Evolutionary conservation across 2,888 invertebrate genomes (phyloP), one percentile per base, ranked within the genome.

Genomic region (Epistrophe grossulariae): DNA sequence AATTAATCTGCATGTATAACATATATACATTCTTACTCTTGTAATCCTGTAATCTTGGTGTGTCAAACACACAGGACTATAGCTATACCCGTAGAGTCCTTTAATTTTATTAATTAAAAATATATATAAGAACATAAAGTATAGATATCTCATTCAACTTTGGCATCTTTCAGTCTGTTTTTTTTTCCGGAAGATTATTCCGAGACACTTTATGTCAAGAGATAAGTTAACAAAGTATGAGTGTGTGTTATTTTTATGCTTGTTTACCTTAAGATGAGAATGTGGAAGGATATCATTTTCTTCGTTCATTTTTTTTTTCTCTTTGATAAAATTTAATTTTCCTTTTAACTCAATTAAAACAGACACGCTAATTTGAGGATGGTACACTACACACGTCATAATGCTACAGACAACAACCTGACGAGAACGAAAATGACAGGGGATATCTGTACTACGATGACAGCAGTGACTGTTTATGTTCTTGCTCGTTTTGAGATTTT

Each of bases 281-380:
- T 38, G 11, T 60, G 62, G 0, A 68, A 68, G 35, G 19, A 38
- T 50, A 73, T 48, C 24, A 64, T 43, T 6, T 59, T 19, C 40
- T 72, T 35, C 8, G 35, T 35, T 35, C 6, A 0, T 35, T 55
- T 13, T 59, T 19, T 31, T 43, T 13, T 4, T 10, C 15, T 11
- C 28, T 48, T 50, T 68, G 50, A 68, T 50, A 35, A 60, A 68
- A 73, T 79, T 79, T 62, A 48, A 50, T 73, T 72, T 76, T 64
- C 50, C 79, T 71, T 64, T 59, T 74, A 84, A 84, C 74, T 84
- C 84, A 84, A 84, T 84, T 84, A 84, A 84, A 84, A 79, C 60
- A 57, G 84, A 76, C 79, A 64, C 64, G 84, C 84, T 79, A 79
- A 83, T 83, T 79, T 70, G 57, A 74, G 57, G 64, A 70, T 71